Conservation (phyloP, 2,888 invertebrate genomes). For the Prosapia bicincta region DNA sequence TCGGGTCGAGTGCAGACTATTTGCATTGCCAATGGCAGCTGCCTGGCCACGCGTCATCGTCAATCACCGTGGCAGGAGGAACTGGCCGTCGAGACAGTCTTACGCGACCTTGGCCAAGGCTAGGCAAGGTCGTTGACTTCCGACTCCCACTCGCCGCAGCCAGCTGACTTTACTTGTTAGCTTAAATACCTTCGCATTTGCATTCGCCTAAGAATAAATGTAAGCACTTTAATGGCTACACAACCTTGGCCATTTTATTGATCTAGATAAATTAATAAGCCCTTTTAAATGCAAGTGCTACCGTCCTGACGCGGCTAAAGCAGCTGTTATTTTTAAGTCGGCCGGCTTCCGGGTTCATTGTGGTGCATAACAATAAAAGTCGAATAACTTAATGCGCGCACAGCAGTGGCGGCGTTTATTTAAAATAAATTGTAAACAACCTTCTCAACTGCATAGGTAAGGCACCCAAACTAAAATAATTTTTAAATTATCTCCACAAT, state of each 20-base stretch:
- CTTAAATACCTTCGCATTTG: conserved; percentile 6
- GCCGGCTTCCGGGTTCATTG: background rate
- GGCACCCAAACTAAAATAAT: too few species aligned
- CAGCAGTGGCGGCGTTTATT: background rate
- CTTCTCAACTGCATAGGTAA: too few species aligned
- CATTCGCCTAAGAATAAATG: conserved; percentile 14
- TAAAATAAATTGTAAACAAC: too few species aligned
- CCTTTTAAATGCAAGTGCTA: background rate
- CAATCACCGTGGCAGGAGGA: background rate
- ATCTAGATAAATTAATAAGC: background rate
- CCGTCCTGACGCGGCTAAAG: background rate
- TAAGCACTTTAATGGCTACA: conserved; percentile 9
- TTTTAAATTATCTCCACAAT: too few species aligned
- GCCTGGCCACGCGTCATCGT: background rate
- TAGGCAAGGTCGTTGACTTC: conserved; percentile 29
- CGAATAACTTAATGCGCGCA: background rate
- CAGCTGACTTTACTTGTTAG: conserved; percentile 4
- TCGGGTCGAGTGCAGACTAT: too few species aligned
- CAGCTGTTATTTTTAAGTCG: background rate
- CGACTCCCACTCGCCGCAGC: background rate
- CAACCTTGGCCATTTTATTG: background rate
- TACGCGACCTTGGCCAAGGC: conserved; percentile 27
- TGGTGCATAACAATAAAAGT: background rate
- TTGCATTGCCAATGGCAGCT: conserved; percentile 6
- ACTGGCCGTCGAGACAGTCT: conserved; percentile 16